Percentiles rank a stretch among this genome's conserved stretches.
Evolutionary conservation across 1,140 invertebrate species (phyloP).

Genomic region (Centruroides sculpturatus): DNA sequence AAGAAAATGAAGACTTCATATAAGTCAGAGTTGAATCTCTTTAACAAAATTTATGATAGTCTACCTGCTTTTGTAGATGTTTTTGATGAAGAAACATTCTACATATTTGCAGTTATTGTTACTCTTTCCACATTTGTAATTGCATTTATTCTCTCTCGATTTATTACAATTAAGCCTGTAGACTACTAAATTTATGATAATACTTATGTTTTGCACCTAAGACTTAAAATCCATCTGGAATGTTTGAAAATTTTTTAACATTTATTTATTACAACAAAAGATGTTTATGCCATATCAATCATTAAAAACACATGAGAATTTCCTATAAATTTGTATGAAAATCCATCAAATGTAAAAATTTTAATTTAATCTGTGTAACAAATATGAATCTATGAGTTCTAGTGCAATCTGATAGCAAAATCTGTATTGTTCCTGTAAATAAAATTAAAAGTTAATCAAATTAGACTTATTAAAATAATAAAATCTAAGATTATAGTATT

Average conservation of each 20-base stretch:
- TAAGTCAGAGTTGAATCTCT: constrained; percentile 24
- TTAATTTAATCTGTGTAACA: background rate
- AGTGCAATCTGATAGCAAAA: constrained; percentile 8
- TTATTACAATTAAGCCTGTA: constrained; percentile 57
- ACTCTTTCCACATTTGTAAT: constrained; percentile 58
- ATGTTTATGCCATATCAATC: no score
- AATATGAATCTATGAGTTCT: constrained; percentile 4
- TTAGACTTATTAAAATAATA: background rate
- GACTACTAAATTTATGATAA: constrained; percentile 9
- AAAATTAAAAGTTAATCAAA: background rate
- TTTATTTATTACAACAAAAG: no score
- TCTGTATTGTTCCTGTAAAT: constrained; percentile 7
- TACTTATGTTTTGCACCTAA: no score
- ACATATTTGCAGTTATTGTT: constrained; percentile 73
- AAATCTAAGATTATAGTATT: background rate
- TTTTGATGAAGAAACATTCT: constrained; percentile 94
- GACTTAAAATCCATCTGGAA: no score
- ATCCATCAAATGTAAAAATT: no score
- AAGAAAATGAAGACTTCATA: constrained; percentile 10
- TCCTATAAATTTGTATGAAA: no score
- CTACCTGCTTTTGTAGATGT: constrained; percentile 86
- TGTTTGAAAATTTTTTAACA: no score
- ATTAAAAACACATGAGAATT: no score
- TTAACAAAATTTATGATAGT: constrained; percentile 69
- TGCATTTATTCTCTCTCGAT: constrained; percentile 71